A percentile compares a stretch with the other conserved stretches of the same genome.
These are phyloP conservation scores for Dicaeum eximium DNA, from an alignment of 2,113 vertebrate species.

Conservation along the genomic window DNA sequence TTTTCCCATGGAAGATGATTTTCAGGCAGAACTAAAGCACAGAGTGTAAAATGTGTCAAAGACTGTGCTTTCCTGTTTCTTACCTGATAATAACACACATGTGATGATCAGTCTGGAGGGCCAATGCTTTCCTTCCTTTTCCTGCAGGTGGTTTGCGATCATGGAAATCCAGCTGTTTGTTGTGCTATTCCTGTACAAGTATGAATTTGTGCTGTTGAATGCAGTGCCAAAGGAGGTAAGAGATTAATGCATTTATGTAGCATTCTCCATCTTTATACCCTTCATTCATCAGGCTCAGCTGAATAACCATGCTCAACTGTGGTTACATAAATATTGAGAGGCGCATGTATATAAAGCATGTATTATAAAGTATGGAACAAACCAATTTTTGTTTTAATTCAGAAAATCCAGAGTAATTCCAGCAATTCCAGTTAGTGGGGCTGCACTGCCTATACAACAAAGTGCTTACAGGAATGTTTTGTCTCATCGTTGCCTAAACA, in stretches of 20 bases:
- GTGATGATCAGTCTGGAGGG: neutral
- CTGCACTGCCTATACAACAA: neutral
- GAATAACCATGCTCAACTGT: neutral
- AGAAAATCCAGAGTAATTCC: neutral
- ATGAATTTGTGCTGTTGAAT: constrained; percentile 77
- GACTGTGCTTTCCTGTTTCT: neutral
- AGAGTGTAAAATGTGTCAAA: neutral
- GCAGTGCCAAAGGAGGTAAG: constrained; percentile 77
- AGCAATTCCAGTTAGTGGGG: neutral
- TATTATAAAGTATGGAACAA: neutral
- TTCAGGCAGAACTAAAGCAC: neutral
- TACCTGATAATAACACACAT: neutral
- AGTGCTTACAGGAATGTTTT: neutral
- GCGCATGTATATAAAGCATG: too few relatives aligned
- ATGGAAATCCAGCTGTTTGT: constrained; percentile 78
- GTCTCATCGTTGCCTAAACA: neutral
- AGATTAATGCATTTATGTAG: neutral
- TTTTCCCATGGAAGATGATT: neutral
- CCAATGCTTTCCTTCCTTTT: neutral
- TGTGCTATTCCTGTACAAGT: constrained; percentile 76
- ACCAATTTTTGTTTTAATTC: neutral
- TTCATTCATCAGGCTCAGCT: neutral
- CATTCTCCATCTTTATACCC: neutral
- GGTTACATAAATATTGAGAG: neutral
- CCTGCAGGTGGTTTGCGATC: constrained; percentile 79